phyloP scores from a whole-genome alignment of 64 coral and sea anemone genomes.

The Pocillopora damicornis region DNA sequence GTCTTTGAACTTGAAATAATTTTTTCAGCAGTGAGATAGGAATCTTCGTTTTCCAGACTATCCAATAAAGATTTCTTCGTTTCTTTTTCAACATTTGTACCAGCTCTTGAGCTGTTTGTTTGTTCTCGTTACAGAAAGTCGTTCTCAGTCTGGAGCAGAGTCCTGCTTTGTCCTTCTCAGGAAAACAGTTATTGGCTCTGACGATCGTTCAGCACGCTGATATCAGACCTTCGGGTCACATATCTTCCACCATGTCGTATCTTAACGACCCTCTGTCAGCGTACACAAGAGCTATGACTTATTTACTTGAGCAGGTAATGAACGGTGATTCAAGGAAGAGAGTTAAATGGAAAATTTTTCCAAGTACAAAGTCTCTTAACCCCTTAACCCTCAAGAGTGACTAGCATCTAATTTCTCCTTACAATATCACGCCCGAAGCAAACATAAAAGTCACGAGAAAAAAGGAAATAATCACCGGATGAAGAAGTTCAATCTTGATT shows the following conservation, averaged over 20 bases:
- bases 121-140: slow-evolving; percentile 25
- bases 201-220: slow-evolving; percentile 74
- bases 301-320: slow-evolving; percentile 73
- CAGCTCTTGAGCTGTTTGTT: not conserved
- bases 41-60: not conserved
- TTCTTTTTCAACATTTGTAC: not conserved
- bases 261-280: slow-evolving; percentile 46
- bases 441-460: too few species aligned
- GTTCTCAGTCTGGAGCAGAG: slow-evolving; percentile 59
- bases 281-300: slow-evolving; percentile 65
- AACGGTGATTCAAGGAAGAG: not conserved
- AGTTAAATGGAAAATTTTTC: too few species aligned
- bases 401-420: too few species aligned
- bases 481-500: too few species aligned
- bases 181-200: slow-evolving; percentile 53
- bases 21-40: not conserved
- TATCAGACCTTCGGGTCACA: slow-evolving; percentile 32
- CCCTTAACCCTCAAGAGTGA: too few species aligned
- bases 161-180: slow-evolving; percentile 73
- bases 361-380: too few species aligned
- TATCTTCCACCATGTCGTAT: slow-evolving; percentile 38
- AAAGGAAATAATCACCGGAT: too few species aligned
- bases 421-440: too few species aligned
- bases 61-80: too few species aligned
- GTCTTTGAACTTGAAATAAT: too few species aligned